Conservation (phyloP, 2,888 invertebrate genomes). For the Palloptera scutellata region DNA sequence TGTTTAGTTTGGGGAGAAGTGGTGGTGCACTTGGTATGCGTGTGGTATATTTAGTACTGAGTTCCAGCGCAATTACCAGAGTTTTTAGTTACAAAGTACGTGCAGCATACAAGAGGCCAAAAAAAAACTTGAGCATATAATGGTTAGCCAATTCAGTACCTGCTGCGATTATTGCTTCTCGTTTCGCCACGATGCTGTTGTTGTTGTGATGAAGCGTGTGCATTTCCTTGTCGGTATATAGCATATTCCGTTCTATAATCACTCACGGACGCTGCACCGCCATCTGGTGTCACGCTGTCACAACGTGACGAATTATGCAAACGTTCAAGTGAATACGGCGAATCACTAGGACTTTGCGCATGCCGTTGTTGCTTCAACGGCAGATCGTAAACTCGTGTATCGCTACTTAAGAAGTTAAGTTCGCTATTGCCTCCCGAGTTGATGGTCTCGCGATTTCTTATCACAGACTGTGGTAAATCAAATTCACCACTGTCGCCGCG, state of each 20-base stretch:
- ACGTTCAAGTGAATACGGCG: constrained; percentile 49
- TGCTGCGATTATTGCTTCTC: constrained; percentile 53
- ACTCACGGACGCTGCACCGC: constrained; percentile 37
- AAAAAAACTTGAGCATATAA: neutral
- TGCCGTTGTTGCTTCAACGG: constrained; percentile 52
- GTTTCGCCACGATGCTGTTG: constrained; percentile 41
- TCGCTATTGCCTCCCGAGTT: constrained; percentile 61
- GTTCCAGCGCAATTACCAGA: neutral
- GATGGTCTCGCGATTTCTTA: constrained; percentile 59
- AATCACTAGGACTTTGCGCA: constrained; percentile 51
- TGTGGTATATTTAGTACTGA: neutral
- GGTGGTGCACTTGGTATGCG: neutral
- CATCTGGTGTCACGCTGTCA: constrained; percentile 53
- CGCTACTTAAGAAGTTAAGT: constrained; percentile 60
- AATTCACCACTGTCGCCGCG: constrained; percentile 58
- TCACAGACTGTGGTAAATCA: constrained; percentile 51
- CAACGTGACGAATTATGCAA: constrained; percentile 51
- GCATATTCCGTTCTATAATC: constrained; percentile 41
- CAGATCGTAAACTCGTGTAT: constrained; percentile 59
- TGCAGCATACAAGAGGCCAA: no score
- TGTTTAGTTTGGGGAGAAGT: neutral
- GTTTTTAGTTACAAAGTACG: neutral
- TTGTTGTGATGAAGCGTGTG: constrained; percentile 34
- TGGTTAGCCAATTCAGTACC: constrained; percentile 51
- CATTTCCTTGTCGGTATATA: constrained; percentile 49